phyloP scores from a whole-genome alignment of 2,113 vertebrate species.

The Tauraco erythrolophus region DNA sequence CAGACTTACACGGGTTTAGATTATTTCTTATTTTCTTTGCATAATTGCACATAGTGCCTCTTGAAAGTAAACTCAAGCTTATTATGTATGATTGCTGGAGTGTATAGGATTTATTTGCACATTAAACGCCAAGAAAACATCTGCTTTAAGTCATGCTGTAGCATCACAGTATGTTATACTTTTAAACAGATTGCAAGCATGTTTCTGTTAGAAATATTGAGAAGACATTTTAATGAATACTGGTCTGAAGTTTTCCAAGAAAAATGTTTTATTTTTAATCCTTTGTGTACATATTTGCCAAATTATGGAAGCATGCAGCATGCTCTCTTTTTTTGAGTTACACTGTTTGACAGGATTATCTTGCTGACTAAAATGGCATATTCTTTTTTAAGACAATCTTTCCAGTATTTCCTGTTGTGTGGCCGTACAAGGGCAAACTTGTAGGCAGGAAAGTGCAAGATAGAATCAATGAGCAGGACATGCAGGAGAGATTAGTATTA shows the following conservation, averaged over 20 bases:
- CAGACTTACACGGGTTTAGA: neutral
- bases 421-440: neutral
- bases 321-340: neutral
- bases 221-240: neutral
- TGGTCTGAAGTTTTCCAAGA: neutral
- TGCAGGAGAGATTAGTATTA: neutral
- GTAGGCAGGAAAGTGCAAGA: neutral
- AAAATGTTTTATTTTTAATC: neutral
- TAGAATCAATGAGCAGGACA: neutral
- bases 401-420: neutral
- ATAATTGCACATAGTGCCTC: neutral
- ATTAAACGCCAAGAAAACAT: neutral
- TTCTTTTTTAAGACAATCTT: neutral
- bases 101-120: neutral
- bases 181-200: neutral
- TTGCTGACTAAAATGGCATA: neutral
- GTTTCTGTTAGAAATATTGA: neutral
- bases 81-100: neutral
- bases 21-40: neutral
- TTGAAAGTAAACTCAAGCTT: neutral
- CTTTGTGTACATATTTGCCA: neutral
- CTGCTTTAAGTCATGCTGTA: neutral
- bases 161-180: neutral
- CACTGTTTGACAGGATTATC: neutral
- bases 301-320: neutral